Conservation (phyloP, 2,797 vertebrate species). For the Anisognathus igniventris region DNA sequence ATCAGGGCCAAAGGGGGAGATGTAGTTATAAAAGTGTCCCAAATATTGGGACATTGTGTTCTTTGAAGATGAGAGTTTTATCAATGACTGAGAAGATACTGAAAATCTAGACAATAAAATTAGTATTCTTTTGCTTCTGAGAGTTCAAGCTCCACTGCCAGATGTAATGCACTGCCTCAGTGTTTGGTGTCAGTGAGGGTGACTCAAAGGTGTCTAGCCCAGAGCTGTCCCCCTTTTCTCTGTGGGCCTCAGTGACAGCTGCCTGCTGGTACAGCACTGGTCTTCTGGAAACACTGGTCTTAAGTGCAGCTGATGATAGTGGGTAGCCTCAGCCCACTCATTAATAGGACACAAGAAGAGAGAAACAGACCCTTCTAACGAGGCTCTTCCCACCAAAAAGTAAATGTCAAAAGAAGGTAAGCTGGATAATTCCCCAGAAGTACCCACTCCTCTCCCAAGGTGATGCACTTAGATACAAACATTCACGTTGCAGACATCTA, state of each 20-base stretch:
- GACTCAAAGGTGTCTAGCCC: background rate
- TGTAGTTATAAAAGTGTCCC: background rate
- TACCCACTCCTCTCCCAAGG: background rate
- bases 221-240: background rate
- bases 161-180: background rate
- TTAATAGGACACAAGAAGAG: background rate
- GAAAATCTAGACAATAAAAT: background rate
- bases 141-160: background rate
- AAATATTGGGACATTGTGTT: background rate
- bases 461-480: background rate
- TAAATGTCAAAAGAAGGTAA: background rate
- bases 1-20: background rate
- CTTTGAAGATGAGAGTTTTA: background rate
- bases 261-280: background rate
- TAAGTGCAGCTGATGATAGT: background rate
- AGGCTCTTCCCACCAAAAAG: background rate
- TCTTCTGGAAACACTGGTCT: background rate
- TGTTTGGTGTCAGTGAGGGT: background rate
- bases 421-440: background rate
- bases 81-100: background rate
- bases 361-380: background rate
- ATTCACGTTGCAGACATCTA: background rate
- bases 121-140: background rate
- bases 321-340: background rate
- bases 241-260: background rate